Evolutionary conservation across 2,888 invertebrate species (phyloP).

Genomic region (Ornithoptera priamus): DNA sequence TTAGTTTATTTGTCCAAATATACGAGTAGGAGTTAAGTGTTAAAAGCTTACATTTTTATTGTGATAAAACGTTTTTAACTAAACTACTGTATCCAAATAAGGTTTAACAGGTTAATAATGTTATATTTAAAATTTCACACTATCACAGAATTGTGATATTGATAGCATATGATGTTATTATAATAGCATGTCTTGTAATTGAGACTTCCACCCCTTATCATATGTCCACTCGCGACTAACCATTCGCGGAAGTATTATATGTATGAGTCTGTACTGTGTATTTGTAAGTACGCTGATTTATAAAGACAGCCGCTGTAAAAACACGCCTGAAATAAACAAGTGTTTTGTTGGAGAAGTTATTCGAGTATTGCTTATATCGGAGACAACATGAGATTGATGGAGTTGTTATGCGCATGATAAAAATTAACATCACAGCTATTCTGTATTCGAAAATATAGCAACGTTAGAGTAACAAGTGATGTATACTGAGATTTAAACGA

Average conservation of each 20-base stretch:
- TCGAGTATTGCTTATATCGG: conserved; percentile 22
- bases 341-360: conserved; percentile 29
- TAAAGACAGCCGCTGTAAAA: conserved; percentile 54
- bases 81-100: neutral
- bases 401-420: conserved; percentile 21
- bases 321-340: conserved; percentile 42
- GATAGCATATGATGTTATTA: neutral
- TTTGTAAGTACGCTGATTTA: conserved; percentile 65
- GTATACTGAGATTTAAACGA: no score
- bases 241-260: conserved; percentile 52
- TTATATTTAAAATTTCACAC: neutral
- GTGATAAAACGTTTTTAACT: no score
- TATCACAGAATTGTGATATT: neutral
- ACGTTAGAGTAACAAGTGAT: no score
- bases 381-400: conserved; percentile 21
- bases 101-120: neutral
- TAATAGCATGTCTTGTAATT: conserved; percentile 29
- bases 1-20: no score
- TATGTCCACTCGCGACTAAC: conserved; percentile 48
- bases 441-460: neutral
- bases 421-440: conserved; percentile 5
- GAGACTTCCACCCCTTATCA: conserved; percentile 41
- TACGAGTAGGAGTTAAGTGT: no score
- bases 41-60: no score
- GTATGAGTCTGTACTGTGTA: conserved; percentile 63